Conservation (phyloP, 2,113 vertebrate genomes). For the Plecotus auritus region DNA sequence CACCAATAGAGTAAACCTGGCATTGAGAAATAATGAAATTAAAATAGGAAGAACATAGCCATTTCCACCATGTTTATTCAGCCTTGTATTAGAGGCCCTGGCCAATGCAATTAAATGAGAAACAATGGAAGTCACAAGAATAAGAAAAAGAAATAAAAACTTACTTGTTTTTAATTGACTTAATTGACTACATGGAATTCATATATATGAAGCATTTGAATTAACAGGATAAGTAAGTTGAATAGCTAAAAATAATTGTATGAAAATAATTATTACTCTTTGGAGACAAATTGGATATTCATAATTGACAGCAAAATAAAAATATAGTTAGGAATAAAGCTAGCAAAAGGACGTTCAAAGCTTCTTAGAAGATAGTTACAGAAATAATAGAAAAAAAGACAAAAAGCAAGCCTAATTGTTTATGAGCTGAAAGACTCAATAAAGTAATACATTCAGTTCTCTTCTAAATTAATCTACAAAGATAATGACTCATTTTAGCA, state of each 20-base stretch:
- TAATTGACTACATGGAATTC: neutral
- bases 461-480: neutral
- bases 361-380: neutral
- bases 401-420: neutral
- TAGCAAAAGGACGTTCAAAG: neutral
- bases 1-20: neutral
- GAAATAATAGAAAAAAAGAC: neutral
- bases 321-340: neutral
- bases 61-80: neutral
- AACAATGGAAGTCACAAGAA: neutral
- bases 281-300: neutral
- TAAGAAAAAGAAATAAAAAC: neutral
- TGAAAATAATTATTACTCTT: neutral
- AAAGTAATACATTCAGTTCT: neutral
- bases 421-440: neutral
- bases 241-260: neutral
- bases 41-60: neutral
- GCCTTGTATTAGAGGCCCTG: neutral
- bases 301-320: neutral
- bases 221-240: neutral
- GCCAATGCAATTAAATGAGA: neutral
- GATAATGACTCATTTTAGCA: neutral
- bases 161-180: neutral
- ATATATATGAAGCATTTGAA: neutral
- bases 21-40: neutral